Evolutionary conservation across 2,888 invertebrate genomes (phyloP).

Genomic region (Dasypogon diadema): DNA sequence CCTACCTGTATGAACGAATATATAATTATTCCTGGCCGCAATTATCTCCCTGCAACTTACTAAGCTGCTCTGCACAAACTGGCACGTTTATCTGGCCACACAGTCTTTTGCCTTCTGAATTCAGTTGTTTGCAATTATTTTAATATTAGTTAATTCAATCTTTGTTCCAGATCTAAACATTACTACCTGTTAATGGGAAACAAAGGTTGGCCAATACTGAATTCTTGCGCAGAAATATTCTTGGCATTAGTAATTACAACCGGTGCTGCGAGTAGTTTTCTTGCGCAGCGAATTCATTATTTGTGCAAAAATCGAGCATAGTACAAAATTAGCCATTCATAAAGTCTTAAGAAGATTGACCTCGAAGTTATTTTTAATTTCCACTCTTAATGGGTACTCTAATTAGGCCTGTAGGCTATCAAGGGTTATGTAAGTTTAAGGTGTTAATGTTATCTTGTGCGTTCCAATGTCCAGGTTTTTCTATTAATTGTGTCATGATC

Average conservation of each 20-base stretch:
- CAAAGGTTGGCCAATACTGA: not conserved
- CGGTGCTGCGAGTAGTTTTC: too few species aligned
- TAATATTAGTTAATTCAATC: not conserved
- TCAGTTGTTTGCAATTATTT: not conserved
- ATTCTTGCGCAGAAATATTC: too few species aligned
- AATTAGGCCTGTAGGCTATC: not conserved
- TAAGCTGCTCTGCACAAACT: not conserved
- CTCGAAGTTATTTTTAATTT: not conserved
- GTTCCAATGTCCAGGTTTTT: too few species aligned
- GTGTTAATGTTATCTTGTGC: not conserved
- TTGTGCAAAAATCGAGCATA: not conserved
- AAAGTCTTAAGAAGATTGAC: not conserved
- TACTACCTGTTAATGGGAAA: not conserved
- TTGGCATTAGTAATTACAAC: too few species aligned
- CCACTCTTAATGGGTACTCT: too few species aligned
- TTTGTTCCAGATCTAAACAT: not conserved
- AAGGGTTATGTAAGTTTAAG: not conserved
- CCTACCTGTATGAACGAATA: not conserved
- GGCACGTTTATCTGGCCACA: not conserved
- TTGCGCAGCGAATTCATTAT: too few species aligned
- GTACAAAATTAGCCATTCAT: not conserved
- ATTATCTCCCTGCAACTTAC: not conserved
- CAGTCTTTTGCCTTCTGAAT: not conserved
- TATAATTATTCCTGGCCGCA: not conserved
- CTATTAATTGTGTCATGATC: too few species aligned